phyloP scores from a whole-genome alignment of 2,113 vertebrate species.

The Micromys minutus region DNA sequence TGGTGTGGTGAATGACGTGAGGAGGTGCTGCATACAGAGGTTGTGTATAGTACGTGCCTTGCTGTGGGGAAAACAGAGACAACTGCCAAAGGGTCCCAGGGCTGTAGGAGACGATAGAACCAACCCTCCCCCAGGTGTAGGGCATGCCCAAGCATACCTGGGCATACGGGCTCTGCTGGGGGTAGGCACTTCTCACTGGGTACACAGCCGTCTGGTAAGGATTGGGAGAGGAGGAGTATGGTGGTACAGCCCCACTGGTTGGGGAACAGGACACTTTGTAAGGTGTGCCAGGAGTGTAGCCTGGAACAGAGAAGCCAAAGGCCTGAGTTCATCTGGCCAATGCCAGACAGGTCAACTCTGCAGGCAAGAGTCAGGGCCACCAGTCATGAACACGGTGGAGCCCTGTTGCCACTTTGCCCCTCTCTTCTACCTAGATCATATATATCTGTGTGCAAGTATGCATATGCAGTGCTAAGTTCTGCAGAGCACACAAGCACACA shows the following conservation, averaged over 20 bases:
- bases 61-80: conserved; percentile 86
- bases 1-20: conserved; percentile 99
- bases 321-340: not conserved
- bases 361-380: not conserved
- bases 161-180: conserved; percentile 97
- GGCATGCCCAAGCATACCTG: conserved; percentile 87
- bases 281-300: conserved; percentile 95
- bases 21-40: conserved; percentile 97
- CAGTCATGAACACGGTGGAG: not conserved
- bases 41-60: conserved; percentile 98
- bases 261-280: conserved; percentile 99
- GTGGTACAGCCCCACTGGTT: conserved; percentile 94
- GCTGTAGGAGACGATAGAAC: not conserved
- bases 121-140: not conserved
- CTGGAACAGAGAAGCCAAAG: conserved; percentile 82
- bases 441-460: not conserved
- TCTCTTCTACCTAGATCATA: too few species aligned
- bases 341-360: not conserved
- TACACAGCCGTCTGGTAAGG: conserved; percentile 95
- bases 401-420: not conserved
- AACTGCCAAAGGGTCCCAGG: not conserved
- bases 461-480: not conserved
- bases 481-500: not conserved
- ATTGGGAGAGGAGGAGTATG: conserved; percentile 95
- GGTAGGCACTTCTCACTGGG: conserved; percentile 96